Evolutionary conservation across 2,888 invertebrate species (phyloP).

Genomic region (Eueremaeus valkanovi): DNA sequence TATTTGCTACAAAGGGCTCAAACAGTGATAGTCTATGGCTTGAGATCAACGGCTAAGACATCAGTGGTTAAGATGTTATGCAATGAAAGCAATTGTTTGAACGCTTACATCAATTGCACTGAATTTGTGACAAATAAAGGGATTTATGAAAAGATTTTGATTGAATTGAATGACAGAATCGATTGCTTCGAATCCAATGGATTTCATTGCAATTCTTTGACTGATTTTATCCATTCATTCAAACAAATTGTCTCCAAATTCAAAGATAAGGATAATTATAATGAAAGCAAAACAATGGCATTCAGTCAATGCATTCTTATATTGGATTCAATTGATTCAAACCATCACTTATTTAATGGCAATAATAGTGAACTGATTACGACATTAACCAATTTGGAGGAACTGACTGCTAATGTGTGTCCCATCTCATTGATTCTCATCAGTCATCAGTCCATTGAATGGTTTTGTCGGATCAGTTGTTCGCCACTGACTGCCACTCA

Average conservation of each 20-base stretch:
- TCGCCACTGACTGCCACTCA: background rate
- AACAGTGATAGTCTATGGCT: background rate
- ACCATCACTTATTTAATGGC: background rate
- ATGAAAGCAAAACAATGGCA: background rate
- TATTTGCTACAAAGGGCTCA: background rate
- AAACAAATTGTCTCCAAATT: background rate
- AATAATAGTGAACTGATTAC: constrained; percentile 12
- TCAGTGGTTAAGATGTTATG: background rate
- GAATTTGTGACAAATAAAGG: background rate
- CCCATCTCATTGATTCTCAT: background rate
- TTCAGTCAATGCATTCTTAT: background rate
- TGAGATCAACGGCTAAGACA: background rate
- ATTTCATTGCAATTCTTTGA: background rate
- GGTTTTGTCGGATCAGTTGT: constrained; percentile 2
- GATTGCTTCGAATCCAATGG: background rate
- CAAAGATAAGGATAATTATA: background rate
- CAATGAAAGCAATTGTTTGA: background rate
- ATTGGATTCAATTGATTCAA: background rate
- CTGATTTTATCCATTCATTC: background rate
- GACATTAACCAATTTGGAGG: background rate
- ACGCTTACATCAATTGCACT: background rate
- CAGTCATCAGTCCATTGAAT: background rate
- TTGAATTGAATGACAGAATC: background rate
- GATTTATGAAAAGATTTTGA: constrained; percentile 2
- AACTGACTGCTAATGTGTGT: background rate